Base-by-base conservation (phyloP, 2,888 invertebrate genomes). In the Erynnis tages region DNA sequence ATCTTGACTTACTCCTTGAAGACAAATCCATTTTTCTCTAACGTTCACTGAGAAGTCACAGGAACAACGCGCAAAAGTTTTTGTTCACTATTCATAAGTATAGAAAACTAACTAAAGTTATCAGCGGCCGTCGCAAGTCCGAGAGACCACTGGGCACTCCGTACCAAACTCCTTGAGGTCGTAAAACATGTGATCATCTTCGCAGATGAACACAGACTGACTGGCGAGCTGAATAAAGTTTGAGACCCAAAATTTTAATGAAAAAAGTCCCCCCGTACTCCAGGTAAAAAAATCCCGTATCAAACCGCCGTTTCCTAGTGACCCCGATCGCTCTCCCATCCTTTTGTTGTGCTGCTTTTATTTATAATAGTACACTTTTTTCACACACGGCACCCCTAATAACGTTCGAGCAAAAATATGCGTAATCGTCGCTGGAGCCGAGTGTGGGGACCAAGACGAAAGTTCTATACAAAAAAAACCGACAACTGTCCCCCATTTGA, bases 261-360 rank as follows among this genome's bases (percentile, higher is more conserved):
- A 88, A 86, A 85, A 88, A 86, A 84, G 76, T n/a, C 76, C 85
- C 86, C 86, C 79, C 70, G 74, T 75, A 74, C 71, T 65, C 67
- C 85, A 85, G 89, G 85, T 85, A 89, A 88, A 88, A 88, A 88
- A 89, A 80, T 69, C 79, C 80, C 85, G 82, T 83, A 88, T 86
- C 82, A 88, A 87, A 89, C 88, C 86, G 82, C 85, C 82, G 84
- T 88, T 89, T 89, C 84, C 87, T 88, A 88, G 87, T 89, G 89
- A 89, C 89, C 89, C 89, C 86, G 88, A 89, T 89, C 87, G 79
- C 75, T 87, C 86, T 84, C 76, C 77, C 86, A 87, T 88, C 86
- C 86, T 80, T 83, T 89, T 89, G 88, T 89, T 77, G 66, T 64
- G 71, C 68, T 79, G 71, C 84, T 84, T 78, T 86, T 87, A 86